These are phyloP conservation scores for Octopus bimaculoides DNA, from an alignment of 1,140 invertebrate genomes.

Conservation along the genomic window DNA sequence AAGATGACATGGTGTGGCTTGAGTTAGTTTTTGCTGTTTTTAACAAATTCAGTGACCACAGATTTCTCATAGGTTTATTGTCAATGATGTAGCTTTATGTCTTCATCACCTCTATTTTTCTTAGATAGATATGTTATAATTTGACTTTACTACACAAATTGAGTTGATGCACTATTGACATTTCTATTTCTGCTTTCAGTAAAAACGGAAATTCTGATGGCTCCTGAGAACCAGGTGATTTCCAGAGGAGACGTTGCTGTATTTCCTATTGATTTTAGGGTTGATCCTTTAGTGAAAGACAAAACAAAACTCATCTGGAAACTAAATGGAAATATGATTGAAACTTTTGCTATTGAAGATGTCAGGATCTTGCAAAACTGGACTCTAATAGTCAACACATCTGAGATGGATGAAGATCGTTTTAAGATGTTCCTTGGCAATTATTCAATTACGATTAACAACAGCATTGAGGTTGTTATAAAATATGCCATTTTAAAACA, in stretches of 20 bases:
- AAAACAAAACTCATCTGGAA: constrained; percentile 17
- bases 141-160: not conserved
- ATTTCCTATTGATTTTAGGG: constrained; percentile 17
- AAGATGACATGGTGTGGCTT: not conserved
- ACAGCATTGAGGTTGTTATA: not conserved
- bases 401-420: constrained; percentile 16
- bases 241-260: constrained; percentile 16
- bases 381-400: constrained; percentile 22
- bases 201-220: not conserved
- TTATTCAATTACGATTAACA: constrained; percentile 5
- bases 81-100: not conserved
- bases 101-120: not conserved
- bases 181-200: not conserved
- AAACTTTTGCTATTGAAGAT: constrained; percentile 9
- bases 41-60: not conserved
- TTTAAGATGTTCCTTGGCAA: constrained; percentile 16
- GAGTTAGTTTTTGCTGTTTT: not conserved
- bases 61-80: not conserved
- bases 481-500: not conserved
- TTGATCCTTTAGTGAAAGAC: constrained; percentile 14
- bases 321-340: constrained; percentile 22
- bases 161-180: too few species aligned
- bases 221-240: constrained; percentile 8
- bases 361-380: constrained; percentile 9
- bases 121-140: not conserved